A percentile compares a stretch with the other conserved stretches of the same genome.
These are phyloP conservation scores for Dryococelus australis DNA, from an alignment of 2,888 invertebrate genomes.

Conservation along the genomic window DNA sequence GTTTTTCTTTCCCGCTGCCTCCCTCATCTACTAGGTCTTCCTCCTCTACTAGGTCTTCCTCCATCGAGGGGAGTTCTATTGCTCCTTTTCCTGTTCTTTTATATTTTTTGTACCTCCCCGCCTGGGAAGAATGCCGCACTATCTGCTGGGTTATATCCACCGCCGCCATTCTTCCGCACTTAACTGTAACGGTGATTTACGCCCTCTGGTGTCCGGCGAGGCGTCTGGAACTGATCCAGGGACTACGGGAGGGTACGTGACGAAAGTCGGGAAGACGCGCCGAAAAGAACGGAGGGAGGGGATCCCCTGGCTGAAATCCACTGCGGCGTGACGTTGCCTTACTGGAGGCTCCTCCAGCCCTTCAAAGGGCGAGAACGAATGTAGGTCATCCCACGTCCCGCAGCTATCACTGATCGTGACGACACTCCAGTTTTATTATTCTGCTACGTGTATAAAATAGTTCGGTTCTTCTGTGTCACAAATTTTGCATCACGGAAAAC, in stretches of 20 bases:
- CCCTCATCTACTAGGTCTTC: background rate
- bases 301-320: background rate
- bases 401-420: too few species aligned
- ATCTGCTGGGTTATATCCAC: conserved; percentile 6
- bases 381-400: too few species aligned
- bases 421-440: too few species aligned
- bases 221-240: conserved; percentile 9
- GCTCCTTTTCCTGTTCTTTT: conserved; percentile 8
- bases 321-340: background rate
- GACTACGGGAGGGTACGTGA: conserved; percentile 9
- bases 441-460: too few species aligned
- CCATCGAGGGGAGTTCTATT: background rate
- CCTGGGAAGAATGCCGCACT: background rate
- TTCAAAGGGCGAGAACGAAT: background rate
- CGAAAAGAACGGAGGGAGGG: background rate
- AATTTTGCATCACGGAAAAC: too few species aligned
- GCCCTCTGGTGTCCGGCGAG: background rate
- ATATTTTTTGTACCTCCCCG: conserved; percentile 4
- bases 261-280: conserved; percentile 18
- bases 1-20: background rate
- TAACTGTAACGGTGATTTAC: conserved; percentile 16
- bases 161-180: background rate
- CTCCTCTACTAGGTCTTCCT: too few species aligned
- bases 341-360: background rate
- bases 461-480: too few species aligned